These are phyloP conservation scores for Macrostomum cliftonense DNA, from an alignment of 2,888 invertebrate species.

Conservation along the genomic window DNA sequence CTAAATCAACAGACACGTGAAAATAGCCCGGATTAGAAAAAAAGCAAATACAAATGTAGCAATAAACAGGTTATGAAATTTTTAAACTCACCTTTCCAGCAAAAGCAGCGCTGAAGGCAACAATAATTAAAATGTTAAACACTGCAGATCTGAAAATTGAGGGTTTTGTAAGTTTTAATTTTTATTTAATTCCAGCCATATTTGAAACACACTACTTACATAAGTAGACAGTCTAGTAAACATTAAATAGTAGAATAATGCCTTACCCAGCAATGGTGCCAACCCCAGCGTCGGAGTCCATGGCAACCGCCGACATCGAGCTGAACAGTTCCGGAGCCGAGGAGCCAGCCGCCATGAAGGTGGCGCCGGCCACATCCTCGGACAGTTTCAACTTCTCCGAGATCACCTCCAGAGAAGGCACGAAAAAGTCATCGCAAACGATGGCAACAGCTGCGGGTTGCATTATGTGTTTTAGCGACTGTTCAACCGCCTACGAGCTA, in stretches of 20 bases:
- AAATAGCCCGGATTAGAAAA: too few species aligned
- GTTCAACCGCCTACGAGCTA: too few species aligned
- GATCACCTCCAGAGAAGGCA: conserved; percentile 18
- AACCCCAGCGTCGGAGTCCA: conserved; percentile 18
- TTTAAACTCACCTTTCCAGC: not conserved
- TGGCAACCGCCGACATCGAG: conserved; percentile 16
- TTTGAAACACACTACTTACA: too few species aligned
- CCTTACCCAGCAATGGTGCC: conserved; percentile 20
- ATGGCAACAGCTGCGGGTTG: conserved; percentile 15
- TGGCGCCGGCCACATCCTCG: conserved; percentile 19
- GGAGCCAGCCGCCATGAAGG: conserved; percentile 20
- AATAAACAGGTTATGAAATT: too few species aligned
- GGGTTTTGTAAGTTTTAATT: too few species aligned
- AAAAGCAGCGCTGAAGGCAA: not conserved
- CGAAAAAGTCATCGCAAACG: conserved; percentile 19
- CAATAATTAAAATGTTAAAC: not conserved
- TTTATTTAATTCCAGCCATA: too few species aligned
- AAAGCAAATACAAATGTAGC: too few species aligned
- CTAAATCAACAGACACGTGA: too few species aligned
- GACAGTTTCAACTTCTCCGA: conserved; percentile 18
- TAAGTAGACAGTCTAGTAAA: too few species aligned
- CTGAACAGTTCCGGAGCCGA: conserved; percentile 20
- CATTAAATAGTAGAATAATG: too few species aligned
- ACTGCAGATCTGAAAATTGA: conserved; percentile 5
- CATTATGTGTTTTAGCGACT: too few species aligned